Base-by-base conservation (phyloP, 2,113 vertebrate genomes). In the Brachyhypopomus occidentalis region DNA sequence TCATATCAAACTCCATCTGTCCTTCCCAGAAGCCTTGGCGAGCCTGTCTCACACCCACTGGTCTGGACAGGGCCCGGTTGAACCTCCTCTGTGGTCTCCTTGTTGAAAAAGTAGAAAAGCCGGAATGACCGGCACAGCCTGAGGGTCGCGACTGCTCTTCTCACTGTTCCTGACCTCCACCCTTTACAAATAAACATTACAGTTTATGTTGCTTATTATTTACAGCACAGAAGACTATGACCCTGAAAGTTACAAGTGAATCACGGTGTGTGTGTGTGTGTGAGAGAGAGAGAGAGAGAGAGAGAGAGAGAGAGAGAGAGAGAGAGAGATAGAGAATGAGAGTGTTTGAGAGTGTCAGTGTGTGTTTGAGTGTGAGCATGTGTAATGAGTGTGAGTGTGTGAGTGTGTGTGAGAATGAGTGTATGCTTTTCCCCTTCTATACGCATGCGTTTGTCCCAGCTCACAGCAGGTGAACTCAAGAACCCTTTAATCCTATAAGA, bases 21-120 rank as follows among this genome's bases (percentile, higher is more conserved):
- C 67, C 41, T 59, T 71, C 72, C 79, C 79, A 87, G 70, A 19
- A 80, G 27, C 63, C 30, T 72, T 83, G 82, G 80, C 82, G 83
- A 74, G 64, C 19, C 23, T 72, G 45, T 52, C 45, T 52, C 82
- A 67, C 45, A n/a, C 25, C 52, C 62, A 25, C 55, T 75, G 23
- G 48, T 36, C 58, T 55, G 75, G 16, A 70, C 56, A 5, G 19
- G 66, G 6, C 38, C 78, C 45, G 64, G 56, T 11, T 60, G 25
- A 80, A 30, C 45, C 36, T 76, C 25, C 78, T 72, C 30, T 59
- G 45, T 52, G 9, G 12, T 48, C 41, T 58, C 20, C 27, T 41
- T 66, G 60, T 75, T 81, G 38, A 81, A 30, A 36, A 22, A 38
- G 63, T 63, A 67, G 62, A 66, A 66, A 30, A 34, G 16, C 11